Percentiles rank a stretch among this genome's conserved stretches.
These are phyloP conservation scores for Synodontis membranacea DNA, from an alignment of 2,113 vertebrate species.

Conservation along the genomic window DNA sequence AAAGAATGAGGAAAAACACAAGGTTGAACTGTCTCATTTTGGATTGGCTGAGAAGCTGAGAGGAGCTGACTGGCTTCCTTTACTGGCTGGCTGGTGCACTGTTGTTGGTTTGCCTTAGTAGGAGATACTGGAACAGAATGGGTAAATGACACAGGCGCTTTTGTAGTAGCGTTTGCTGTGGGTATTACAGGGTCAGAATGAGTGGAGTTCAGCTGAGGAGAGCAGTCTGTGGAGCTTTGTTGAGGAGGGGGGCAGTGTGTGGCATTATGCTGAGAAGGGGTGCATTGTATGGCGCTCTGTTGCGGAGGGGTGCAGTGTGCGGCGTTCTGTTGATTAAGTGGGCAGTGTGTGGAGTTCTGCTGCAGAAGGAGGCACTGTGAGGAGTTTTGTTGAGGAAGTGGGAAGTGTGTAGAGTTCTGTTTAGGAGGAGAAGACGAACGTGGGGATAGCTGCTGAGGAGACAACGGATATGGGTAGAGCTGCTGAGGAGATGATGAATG, in stretches of 20 bases:
- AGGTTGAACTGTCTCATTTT: slow-evolving; percentile 36
- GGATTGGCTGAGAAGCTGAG: slow-evolving; percentile 31
- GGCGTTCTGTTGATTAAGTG: neutral
- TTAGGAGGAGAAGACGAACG: neutral
- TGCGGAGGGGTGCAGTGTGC: neutral
- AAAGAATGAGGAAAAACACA: slow-evolving; percentile 3
- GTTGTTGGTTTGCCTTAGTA: slow-evolving; percentile 31
- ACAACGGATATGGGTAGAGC: rapidly evolving
- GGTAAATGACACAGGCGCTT: slow-evolving; percentile 44
- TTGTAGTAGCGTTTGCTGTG: slow-evolving; percentile 43
- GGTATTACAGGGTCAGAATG: slow-evolving; percentile 38
- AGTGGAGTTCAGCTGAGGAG: neutral
- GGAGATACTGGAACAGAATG: slow-evolving; percentile 3
- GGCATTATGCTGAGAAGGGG: neutral
- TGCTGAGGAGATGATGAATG: neutral
- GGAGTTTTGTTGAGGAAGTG: neutral
- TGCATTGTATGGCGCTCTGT: neutral
- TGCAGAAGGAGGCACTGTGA: neutral
- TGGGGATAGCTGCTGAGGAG: neutral
- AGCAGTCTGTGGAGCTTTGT: neutral
- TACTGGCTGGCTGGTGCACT: slow-evolving; percentile 29
- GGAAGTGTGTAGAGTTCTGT: slow-evolving; percentile 50
- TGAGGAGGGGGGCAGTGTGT: neutral
- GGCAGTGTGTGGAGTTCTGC: neutral
- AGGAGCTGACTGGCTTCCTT: slow-evolving; percentile 49